Percentiles rank a stretch among this genome's conserved stretches.
phyloP scores from a whole-genome alignment of 2,113 vertebrate species.

The Heterotilapia buettikoferi region DNA sequence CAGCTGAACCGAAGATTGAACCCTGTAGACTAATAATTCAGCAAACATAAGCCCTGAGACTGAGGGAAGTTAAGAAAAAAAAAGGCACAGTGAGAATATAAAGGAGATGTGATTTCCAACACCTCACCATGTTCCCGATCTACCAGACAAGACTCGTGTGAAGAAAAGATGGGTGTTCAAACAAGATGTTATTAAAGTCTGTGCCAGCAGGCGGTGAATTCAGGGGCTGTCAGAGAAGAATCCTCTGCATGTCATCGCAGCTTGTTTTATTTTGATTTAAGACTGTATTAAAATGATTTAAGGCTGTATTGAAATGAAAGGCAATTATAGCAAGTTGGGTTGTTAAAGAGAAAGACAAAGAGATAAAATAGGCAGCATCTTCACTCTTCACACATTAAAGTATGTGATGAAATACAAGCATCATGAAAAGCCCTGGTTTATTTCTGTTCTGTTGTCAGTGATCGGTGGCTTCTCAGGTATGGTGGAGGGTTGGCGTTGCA shows the following conservation, averaged over 20 bases:
- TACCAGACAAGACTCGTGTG: background rate
- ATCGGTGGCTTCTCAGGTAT: constrained; percentile 21
- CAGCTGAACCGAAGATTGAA: background rate
- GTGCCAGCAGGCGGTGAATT: background rate
- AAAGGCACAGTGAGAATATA: background rate
- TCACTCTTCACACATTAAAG: background rate
- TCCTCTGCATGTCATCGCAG: background rate
- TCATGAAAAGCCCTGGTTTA: background rate
- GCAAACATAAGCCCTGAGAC: background rate
- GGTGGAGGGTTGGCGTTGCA: background rate
- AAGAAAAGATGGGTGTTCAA: constrained; percentile 5
- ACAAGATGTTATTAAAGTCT: constrained; percentile 6
- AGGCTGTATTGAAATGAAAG: background rate
- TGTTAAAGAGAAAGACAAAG: background rate
- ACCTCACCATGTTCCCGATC: background rate
- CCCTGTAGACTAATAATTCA: background rate
- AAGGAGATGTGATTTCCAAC: background rate
- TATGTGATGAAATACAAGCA: constrained; percentile 42
- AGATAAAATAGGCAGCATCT: background rate
- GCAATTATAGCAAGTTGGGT: background rate
- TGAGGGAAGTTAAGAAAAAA: background rate
- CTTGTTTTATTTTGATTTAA: constrained; percentile 1
- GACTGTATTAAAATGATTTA: background rate
- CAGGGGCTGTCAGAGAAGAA: background rate
- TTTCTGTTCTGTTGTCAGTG: constrained; percentile 4